phyloP scores from a whole-genome alignment of 1,140 invertebrate species.

The Diorhabda elongata region DNA sequence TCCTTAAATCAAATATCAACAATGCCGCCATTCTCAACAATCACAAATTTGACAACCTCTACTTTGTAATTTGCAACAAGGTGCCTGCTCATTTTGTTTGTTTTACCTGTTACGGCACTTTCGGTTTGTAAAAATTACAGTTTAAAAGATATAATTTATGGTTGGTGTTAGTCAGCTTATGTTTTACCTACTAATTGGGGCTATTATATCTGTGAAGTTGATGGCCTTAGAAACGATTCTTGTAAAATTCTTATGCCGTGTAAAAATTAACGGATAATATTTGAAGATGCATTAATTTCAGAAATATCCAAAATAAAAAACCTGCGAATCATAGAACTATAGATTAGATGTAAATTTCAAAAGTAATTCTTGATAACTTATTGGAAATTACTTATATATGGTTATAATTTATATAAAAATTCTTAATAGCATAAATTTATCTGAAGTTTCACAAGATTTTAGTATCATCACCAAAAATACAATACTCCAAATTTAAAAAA shows the following conservation, averaged over 20 bases:
- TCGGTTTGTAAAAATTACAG: conserved; percentile 11
- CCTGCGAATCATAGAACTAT: no score
- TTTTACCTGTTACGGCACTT: conserved; percentile 12
- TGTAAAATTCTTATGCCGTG: not conserved
- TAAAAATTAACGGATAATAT: no score
- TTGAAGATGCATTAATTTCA: no score
- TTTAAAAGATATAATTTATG: conserved; percentile 8
- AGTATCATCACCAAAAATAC: no score
- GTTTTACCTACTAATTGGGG: conserved; percentile 10
- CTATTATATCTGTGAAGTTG: not conserved
- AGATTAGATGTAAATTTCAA: no score
- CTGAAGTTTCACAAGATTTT: no score
- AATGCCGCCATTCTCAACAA: conserved; percentile 4
- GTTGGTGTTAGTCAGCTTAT: conserved; percentile 5
- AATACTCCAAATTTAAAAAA: no score
- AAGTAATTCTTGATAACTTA: no score
- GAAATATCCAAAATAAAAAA: no score
- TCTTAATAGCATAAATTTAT: no score
- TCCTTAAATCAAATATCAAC: conserved; percentile 5
- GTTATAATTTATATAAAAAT: no score
- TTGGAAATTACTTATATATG: no score
- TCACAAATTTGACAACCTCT: conserved; percentile 5
- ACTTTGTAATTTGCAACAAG: conserved; percentile 11
- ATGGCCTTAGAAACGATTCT: not conserved
- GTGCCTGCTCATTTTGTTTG: conserved; percentile 12